Evolutionary conservation across 2,888 invertebrate species (phyloP), one percentile per base, ranked within the genome.

Genomic region (Alsophila aescularia): DNA sequence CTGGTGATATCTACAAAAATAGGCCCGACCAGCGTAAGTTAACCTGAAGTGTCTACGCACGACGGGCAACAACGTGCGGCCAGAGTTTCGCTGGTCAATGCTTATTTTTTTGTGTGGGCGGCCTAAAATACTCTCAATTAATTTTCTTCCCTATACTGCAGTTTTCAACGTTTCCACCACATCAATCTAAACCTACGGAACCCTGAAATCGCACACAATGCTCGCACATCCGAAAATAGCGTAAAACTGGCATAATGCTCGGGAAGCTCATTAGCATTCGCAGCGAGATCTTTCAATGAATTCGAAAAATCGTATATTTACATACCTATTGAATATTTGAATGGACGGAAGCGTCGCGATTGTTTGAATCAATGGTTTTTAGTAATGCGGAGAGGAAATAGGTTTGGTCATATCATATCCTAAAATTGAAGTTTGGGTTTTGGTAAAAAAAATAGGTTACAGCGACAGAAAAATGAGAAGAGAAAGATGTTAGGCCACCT

Each of bases 301-400:
- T 71, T 73, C 70, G 79, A 76, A 80, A 70, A 76, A 67, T 42
- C 57, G 59, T 59, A 62, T 54, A 78, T 78, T 76, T 64, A 71
- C 71, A 79, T 52, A 52, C 51, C 50, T 52, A 61, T 58, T 58
- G 77, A 75, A 79, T 74, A 77, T 79, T 74, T 81, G 76, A 87
- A 87, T 84, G 85, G 78, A 72, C 87, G 89, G 90, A 90, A 83
- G 81, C 73, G 77, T 75, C 82, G 81, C 73, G 77, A 75, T 78
- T 77, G 77, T 81, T 76, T 73, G 69, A 73, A 73, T 81, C 83
- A 83, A 85, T 82, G 80, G 77, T 77, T 85, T 82, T 77, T 75
- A 65, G 70, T 70, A 71, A 65, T 67, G 54, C 67, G 72, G 75
- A 75, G 69, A 63, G 59, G 52, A 48, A 48, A 39, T 48, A 68